These are phyloP conservation scores for Cheilosia variabilis DNA, from an alignment of 2,888 invertebrate species.

Conservation along the genomic window DNA sequence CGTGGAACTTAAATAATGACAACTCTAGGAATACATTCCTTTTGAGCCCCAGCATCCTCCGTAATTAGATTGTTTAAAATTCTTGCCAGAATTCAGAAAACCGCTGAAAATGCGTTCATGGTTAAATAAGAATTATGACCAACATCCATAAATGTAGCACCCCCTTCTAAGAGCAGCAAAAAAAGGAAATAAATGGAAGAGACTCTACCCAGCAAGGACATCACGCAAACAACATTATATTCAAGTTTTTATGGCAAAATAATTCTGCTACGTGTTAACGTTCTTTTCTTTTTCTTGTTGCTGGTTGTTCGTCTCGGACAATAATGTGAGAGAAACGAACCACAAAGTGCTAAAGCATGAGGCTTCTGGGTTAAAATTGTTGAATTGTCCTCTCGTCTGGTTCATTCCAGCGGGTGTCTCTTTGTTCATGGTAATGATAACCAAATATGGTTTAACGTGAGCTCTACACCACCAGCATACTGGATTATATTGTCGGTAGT, in stretches of 20 bases:
- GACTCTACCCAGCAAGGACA: conserved; percentile 53
- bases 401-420: conserved; percentile 60
- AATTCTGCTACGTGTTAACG: conserved; percentile 68
- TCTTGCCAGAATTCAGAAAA: no score
- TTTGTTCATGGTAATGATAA: conserved; percentile 72
- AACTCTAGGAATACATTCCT: no score
- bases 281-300: conserved; percentile 1
- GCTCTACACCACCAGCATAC: conserved; percentile 47
- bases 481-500: conserved; percentile 23
- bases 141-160: not conserved
- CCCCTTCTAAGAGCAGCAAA: not conserved
- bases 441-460: conserved; percentile 68
- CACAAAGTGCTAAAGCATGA: conserved; percentile 62
- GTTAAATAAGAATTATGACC: no score
- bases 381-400: conserved; percentile 75
- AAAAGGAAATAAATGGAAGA: not conserved
- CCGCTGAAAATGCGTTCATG: no score
- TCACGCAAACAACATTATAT: conserved; percentile 71
- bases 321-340: conserved; percentile 42
- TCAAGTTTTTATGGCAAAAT: conserved; percentile 68
- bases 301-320: not conserved
- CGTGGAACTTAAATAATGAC: no score
- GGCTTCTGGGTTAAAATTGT: conserved; percentile 67
- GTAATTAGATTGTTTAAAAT: no score
- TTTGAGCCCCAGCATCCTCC: no score